phyloP scores from a whole-genome alignment of 2,888 invertebrate genomes.

The Hemicrepidius hirtus region DNA sequence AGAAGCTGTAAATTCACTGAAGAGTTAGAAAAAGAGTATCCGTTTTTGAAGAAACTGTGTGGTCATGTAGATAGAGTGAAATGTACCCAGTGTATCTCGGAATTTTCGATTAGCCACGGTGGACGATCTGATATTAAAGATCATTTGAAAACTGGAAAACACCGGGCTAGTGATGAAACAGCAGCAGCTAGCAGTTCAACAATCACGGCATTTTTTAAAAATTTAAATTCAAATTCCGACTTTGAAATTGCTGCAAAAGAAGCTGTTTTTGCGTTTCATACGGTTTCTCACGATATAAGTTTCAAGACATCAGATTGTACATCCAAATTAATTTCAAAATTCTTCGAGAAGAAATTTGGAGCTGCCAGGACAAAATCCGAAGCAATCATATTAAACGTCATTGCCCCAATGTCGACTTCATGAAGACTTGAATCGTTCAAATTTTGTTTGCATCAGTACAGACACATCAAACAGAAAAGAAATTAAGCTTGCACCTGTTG shows the following conservation, averaged over 20 bases:
- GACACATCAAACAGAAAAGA: slow-evolving; percentile 41
- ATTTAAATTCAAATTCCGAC: background rate
- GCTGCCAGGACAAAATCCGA: slow-evolving; percentile 44
- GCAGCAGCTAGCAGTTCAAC: too few relatives aligned
- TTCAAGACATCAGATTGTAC: slow-evolving; percentile 27
- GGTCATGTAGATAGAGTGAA: slow-evolving; percentile 5
- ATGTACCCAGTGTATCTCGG: slow-evolving; percentile 6
- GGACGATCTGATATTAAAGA: slow-evolving; percentile 37
- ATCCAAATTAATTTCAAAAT: slow-evolving; percentile 25
- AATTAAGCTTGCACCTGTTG: slow-evolving; percentile 19
- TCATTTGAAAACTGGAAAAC: slow-evolving; percentile 27
- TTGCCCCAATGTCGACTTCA: slow-evolving; percentile 36
- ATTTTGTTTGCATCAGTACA: slow-evolving; percentile 27
- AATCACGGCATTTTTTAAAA: slow-evolving; percentile 12
- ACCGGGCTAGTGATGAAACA: background rate
- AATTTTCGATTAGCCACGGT: slow-evolving; percentile 29
- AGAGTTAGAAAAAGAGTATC: slow-evolving; percentile 8
- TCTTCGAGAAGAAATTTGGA: slow-evolving; percentile 37
- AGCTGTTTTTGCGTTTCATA: slow-evolving; percentile 35
- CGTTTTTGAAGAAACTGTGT: too few relatives aligned
- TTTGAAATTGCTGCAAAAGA: slow-evolving; percentile 36
- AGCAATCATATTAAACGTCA: slow-evolving; percentile 45
- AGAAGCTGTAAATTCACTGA: slow-evolving; percentile 18
- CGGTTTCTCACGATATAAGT: slow-evolving; percentile 34
- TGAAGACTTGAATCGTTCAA: slow-evolving; percentile 33